A percentile compares a stretch with the other conserved stretches of the same genome.
Conservation (phyloP, 2,113 vertebrate genomes). For the Sphyrna mokarran region DNA sequence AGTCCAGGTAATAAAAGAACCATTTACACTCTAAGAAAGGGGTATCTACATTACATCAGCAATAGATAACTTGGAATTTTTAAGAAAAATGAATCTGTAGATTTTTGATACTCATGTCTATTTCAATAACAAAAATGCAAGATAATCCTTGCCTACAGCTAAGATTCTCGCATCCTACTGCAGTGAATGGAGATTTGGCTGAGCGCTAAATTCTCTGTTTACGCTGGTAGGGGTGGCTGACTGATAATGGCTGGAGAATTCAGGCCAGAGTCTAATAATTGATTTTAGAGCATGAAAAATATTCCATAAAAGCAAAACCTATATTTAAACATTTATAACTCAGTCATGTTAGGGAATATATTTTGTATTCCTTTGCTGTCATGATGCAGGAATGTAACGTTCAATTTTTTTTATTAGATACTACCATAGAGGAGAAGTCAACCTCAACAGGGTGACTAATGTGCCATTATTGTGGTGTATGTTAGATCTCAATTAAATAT, state of each 20-base stretch:
- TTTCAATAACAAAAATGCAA: neutral
- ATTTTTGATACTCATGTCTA: neutral
- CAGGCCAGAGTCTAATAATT: neutral
- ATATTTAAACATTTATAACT: neutral
- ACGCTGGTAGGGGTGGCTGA: too few species aligned
- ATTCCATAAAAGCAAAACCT: neutral
- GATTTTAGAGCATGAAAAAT: neutral
- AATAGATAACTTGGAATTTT: neutral
- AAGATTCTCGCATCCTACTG: too few species aligned
- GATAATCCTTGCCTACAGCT: too few species aligned
- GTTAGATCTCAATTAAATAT: neutral
- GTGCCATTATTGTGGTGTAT: neutral
- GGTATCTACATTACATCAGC: neutral
- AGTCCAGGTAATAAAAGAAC: neutral
- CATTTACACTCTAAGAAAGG: neutral
- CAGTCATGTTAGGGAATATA: neutral
- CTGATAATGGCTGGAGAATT: too few species aligned
- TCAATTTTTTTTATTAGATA: conserved; percentile 4
- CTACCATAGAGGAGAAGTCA: neutral
- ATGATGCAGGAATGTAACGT: neutral
- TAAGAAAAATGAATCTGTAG: neutral
- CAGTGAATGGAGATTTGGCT: too few species aligned
- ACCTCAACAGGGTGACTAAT: neutral
- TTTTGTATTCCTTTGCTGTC: neutral
- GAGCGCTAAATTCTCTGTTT: too few species aligned